Base-by-base conservation (phyloP, 2,113 vertebrate species). In the Lathamus discolor region DNA sequence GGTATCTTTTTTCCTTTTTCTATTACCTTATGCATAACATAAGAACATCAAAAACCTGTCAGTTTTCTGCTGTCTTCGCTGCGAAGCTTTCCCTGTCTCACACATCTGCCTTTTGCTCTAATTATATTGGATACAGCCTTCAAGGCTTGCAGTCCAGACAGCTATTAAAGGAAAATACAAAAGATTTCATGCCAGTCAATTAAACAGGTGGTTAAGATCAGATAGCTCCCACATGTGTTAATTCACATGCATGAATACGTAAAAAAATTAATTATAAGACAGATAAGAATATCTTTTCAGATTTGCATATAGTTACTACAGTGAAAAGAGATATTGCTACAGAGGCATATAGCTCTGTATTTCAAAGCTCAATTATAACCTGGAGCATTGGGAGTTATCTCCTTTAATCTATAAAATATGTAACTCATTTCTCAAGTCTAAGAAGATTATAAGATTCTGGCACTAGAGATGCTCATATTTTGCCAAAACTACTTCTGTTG, bases 341-440 rank as follows among this genome's bases (percentile, higher is more conserved):
- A 1, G 66, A 79, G 94, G 77, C 37, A 41, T 68, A 66, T 5
- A 86, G 15, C 41, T 94, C 62, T 48, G 6, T 87, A 79, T 85
- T 95, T 73, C 57, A 95, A 82, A 87, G 51, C 35, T 86, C 89
- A 91, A 91, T 91, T 79, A 70, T 69, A 95, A 87, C 23, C 86
- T 51, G 41, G 16, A 87, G 81, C 48, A 68, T 4, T 66, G 41
- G 76, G 91, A 92, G 84, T 55, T n/a, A 78, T 72, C 39, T 91
- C 48, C 13, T 91, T 64, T 87, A 73, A 89, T 82, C 6, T 16
- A 51, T 31, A 54, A 82, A 69, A 90, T 14, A 49, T 5, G 18
- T 31, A 79, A 79, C 12, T 90, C 6, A 64, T 87, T 69, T 85
- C 44, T 62, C 33, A 66, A 62, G 37, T 28, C 25, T 49, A 64